Evolutionary conservation across 92 coral and sea anemone species (phyloP).

Genomic region (Nematostella vectensis): DNA sequence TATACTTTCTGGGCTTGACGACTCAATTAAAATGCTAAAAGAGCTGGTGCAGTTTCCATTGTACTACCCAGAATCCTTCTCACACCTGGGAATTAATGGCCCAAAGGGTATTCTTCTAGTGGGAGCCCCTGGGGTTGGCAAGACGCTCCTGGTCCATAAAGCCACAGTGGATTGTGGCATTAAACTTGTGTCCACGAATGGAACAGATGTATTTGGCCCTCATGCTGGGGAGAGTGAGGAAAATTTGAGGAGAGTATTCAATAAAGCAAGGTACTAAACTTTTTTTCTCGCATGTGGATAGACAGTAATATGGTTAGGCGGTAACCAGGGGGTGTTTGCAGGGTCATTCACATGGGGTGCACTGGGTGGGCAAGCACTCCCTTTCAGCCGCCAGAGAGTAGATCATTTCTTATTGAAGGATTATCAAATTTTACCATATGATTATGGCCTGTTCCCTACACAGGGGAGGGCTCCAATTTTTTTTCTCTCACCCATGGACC

Average conservation of each 20-base stretch:
- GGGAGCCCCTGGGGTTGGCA: conserved; percentile 97
- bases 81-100: conserved; percentile 51
- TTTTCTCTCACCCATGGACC: too few relatives aligned
- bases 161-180: conserved; percentile 65
- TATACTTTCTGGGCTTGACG: conserved; percentile 74
- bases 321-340: too few relatives aligned
- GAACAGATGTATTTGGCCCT: conserved; percentile 94
- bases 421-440: too few relatives aligned
- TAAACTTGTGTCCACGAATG: conserved; percentile 64
- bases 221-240: conserved; percentile 98
- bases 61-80: conserved; percentile 56
- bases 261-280: conserved; percentile 91
- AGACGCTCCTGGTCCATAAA: conserved; percentile 72
- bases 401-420: too few relatives aligned
- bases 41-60: conserved; percentile 55
- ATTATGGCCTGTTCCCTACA: too few relatives aligned
- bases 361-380: too few relatives aligned
- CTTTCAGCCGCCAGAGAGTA: too few relatives aligned
- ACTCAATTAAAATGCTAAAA: conserved; percentile 33
- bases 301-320: too few relatives aligned
- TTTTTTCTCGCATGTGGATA: too few relatives aligned
- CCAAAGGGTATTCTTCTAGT: conserved; percentile 87
- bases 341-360: too few relatives aligned
- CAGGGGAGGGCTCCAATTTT: too few relatives aligned
- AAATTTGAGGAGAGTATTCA: conserved; percentile 70